Conservation (phyloP, 2,113 vertebrate species). For the Cyphomyrus plagiostoma region DNA sequence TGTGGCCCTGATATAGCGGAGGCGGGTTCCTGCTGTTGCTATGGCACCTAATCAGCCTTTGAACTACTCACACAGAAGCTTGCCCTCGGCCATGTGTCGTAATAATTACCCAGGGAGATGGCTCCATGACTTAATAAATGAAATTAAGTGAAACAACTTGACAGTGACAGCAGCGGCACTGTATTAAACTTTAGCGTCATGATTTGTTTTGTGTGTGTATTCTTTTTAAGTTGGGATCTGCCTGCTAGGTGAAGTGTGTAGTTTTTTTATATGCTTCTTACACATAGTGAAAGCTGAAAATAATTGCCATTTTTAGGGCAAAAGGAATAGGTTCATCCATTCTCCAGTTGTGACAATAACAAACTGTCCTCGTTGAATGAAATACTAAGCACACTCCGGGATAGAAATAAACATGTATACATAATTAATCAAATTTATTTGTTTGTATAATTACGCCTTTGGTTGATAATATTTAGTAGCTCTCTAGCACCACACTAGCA, state of each 20-base stretch:
- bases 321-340: not conserved
- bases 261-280: not conserved
- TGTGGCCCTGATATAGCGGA: not conserved
- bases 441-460: not conserved
- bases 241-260: not conserved
- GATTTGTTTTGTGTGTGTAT: not conserved
- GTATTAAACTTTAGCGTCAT: not conserved
- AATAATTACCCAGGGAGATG: not conserved
- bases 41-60: not conserved
- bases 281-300: not conserved
- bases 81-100: not conserved
- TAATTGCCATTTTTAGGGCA: not conserved
- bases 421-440: not conserved
- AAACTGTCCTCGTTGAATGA: not conserved
- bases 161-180: not conserved
- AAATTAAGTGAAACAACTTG: not conserved
- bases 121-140: not conserved
- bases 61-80: not conserved
- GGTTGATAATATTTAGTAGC: not conserved
- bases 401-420: not conserved
- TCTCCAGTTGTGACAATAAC: not conserved
- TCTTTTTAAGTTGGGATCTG: not conserved
- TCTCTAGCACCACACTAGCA: not conserved
- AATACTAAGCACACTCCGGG: not conserved
- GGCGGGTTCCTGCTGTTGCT: not conserved